These are phyloP conservation scores for Epizoanthus ramosus DNA, from an alignment of 92 coral and sea anemone genomes.

Conservation along the genomic window DNA sequence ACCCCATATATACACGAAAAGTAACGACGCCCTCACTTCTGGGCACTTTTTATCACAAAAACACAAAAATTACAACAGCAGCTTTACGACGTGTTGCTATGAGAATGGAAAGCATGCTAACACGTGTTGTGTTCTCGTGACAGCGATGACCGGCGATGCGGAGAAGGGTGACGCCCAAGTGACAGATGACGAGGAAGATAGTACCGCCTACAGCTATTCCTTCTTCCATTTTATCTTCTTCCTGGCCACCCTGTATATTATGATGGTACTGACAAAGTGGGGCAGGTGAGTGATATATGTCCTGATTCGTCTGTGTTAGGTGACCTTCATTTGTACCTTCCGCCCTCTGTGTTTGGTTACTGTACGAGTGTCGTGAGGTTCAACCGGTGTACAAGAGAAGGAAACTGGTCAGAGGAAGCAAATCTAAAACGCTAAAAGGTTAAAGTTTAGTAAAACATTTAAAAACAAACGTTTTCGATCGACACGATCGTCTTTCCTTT, in stretches of 20 bases:
- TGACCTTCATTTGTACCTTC: neutral
- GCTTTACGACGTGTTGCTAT: neutral
- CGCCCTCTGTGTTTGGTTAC: too few species aligned
- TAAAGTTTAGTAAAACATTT: too few species aligned
- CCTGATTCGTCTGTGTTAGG: neutral
- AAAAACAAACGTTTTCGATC: too few species aligned
- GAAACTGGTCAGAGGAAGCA: too few species aligned
- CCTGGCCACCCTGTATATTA: constrained; percentile 88
- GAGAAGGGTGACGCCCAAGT: constrained; percentile 81
- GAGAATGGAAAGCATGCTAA: neutral
- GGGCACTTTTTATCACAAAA: neutral
- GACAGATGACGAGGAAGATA: constrained; percentile 86
- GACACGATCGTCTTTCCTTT: too few species aligned
- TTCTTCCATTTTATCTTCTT: constrained; percentile 91
- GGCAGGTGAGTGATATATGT: constrained; percentile 61
- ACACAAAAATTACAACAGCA: too few species aligned
- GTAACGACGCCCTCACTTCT: neutral
- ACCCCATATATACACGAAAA: too few species aligned
- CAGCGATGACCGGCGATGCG: constrained; percentile 57
- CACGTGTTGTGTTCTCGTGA: neutral
- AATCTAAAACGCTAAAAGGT: too few species aligned
- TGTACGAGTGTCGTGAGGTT: too few species aligned
- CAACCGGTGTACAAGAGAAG: too few species aligned
- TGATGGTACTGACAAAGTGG: constrained; percentile 97
- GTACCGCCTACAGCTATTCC: constrained; percentile 88